Conservation (phyloP, 2,888 invertebrate genomes). For the Diaperis boleti region DNA sequence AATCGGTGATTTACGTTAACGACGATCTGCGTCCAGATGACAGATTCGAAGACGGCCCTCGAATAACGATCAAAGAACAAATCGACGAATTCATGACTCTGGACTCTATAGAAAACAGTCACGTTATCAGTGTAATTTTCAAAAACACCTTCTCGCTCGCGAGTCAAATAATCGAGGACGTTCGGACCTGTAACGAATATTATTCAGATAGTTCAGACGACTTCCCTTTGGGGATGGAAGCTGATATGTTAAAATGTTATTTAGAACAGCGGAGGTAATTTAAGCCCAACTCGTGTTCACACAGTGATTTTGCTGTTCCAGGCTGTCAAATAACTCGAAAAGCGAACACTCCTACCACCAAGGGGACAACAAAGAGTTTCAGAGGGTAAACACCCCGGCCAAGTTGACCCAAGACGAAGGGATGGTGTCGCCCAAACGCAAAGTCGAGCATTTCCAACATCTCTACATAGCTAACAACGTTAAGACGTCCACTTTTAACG, state of each 20-base stretch:
- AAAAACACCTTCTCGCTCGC: conserved; percentile 62
- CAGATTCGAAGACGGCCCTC: conserved; percentile 39
- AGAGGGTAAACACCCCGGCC: conserved; percentile 60
- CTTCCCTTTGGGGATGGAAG: conserved; percentile 65
- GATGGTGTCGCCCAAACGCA: conserved; percentile 64
- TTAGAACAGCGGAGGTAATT: conserved; percentile 51
- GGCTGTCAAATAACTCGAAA: conserved; percentile 69
- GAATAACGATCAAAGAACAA: conserved; percentile 58
- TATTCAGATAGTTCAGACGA: conserved; percentile 58
- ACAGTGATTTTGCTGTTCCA: conserved; percentile 49
- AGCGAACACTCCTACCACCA: conserved; percentile 63
- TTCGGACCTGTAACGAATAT: conserved; percentile 56
- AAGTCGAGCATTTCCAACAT: conserved; percentile 63
- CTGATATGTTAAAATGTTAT: conserved; percentile 59
- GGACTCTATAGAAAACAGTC: conserved; percentile 57
- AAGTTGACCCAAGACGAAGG: conserved; percentile 58
- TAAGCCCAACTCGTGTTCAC: neutral
- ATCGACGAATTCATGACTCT: conserved; percentile 62
- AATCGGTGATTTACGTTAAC: conserved; percentile 63
- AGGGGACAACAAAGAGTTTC: conserved; percentile 55
- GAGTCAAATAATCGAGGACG: conserved; percentile 62
- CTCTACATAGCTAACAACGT: conserved; percentile 64
- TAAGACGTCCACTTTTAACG: conserved; percentile 63
- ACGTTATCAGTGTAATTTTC: conserved; percentile 62
- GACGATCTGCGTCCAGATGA: conserved; percentile 44